Evolutionary conservation across 2,113 vertebrate species (phyloP), one percentile per base, ranked within the genome.

Genomic region (Cinclus cinclus): DNA sequence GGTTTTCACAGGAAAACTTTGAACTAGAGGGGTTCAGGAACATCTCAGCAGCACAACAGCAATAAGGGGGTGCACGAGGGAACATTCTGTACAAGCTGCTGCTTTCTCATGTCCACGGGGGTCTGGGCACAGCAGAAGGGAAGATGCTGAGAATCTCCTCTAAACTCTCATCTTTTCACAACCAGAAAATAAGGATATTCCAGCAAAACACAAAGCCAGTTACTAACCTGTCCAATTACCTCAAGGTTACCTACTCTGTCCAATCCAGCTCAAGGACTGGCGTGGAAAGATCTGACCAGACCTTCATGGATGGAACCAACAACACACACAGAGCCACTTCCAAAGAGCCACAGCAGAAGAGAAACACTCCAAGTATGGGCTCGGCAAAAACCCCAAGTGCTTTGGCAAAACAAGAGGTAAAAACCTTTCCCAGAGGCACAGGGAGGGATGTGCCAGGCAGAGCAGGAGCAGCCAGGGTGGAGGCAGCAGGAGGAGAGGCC

Each of bases 351-450:
- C 84, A 25, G 59, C 15, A 83, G 73, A 37, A 31, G 1, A 33
- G 70, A 22, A 64, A 25, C 0, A 2, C 74, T 7, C 18, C 0
- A 0, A 58, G 7, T 8, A 2, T 0, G 2, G 25, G 9, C 25
- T 6, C 21, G 0, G 23, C 4, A 1, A 71, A 87, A 62, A 10
- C 52, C 8, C 3, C 0, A 0, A n/a, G 24, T 70, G 60, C 84
- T 68, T 1, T 24, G 44, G 49, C 24, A 20, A 49, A 88, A 13
- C 62, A 8, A 12, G 59, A 44, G 69, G 11, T 13, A 1, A n/a
- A 6, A 58, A 65, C 7, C 1, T 2, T 9, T 41, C 50, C 91
- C 68, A 28, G 86, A 47, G 53, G 12, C 46, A 19, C 2, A 0
- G n/a, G 55, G 50, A 84, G n/a, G 39, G 44, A 4, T 0, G 13